phyloP scores from a whole-genome alignment of 2,113 vertebrate species.

The Vanacampus margaritifer region DNA sequence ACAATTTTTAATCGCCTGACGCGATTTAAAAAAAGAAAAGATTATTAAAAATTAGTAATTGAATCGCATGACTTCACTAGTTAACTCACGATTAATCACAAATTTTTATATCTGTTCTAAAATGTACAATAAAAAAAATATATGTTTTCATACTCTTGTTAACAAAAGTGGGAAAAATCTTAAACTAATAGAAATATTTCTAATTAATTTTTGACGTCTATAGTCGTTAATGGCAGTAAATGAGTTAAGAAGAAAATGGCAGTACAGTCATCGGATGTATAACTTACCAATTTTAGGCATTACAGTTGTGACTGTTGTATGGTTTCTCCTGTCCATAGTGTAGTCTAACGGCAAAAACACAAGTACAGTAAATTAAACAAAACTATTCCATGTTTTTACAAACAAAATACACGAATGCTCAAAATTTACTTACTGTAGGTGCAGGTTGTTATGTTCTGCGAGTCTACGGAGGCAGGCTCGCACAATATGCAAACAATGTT shows the following conservation, averaged over 20 bases:
- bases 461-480: slow-evolving; percentile 65
- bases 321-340: slow-evolving; percentile 62
- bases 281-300: slow-evolving; percentile 73
- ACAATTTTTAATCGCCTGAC: too few species aligned
- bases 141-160: too few species aligned
- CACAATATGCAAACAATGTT: slow-evolving; percentile 81
- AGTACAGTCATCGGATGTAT: neutral
- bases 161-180: too few species aligned
- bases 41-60: too few species aligned
- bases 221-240: too few species aligned
- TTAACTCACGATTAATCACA: too few species aligned
- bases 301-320: slow-evolving; percentile 61
- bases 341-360: slow-evolving; percentile 44
- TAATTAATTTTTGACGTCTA: too few species aligned
- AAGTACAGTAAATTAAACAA: slow-evolving; percentile 9
- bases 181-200: too few species aligned
- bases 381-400: neutral
- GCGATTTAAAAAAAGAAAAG: too few species aligned
- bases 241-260: neutral
- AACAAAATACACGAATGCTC: neutral
- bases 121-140: too few species aligned
- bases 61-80: too few species aligned
- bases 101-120: too few species aligned
- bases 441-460: slow-evolving; percentile 76
- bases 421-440: slow-evolving; percentile 72